phyloP scores from a whole-genome alignment of 2,113 vertebrate genomes.

The Prolemur simus region DNA sequence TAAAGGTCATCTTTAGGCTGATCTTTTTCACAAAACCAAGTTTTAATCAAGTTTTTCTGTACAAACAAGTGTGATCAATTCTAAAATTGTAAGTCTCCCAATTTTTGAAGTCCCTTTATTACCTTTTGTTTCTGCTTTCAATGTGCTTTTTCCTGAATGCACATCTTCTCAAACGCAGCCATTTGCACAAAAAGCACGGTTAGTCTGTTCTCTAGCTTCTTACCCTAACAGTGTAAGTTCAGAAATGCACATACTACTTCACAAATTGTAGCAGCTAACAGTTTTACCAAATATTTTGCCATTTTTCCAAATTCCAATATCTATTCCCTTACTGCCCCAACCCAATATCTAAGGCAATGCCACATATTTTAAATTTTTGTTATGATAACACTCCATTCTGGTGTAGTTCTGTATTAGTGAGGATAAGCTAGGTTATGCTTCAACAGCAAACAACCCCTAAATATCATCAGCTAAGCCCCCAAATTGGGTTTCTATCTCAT shows the following conservation, averaged over 20 bases:
- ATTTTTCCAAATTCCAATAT: not conserved
- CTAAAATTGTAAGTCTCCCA: not conserved
- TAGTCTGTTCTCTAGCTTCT: not conserved
- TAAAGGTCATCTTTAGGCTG: not conserved
- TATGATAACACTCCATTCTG: not conserved
- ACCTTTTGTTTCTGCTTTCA: not conserved
- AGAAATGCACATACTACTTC: not conserved
- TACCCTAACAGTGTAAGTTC: not conserved
- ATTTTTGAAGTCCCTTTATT: not conserved
- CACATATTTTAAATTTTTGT: not conserved
- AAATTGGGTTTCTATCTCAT: not conserved
- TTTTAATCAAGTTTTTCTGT: not conserved
- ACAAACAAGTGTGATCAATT: not conserved
- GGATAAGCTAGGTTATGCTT: not conserved
- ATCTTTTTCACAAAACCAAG: not conserved
- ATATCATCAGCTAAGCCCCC: not conserved
- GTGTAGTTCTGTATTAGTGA: not conserved
- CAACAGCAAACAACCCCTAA: not conserved
- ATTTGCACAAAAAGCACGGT: not conserved
- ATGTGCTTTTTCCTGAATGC: not conserved
- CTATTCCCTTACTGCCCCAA: not conserved
- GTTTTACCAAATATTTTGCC: not conserved
- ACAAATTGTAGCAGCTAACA: not conserved
- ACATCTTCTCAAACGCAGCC: not conserved
- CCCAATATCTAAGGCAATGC: not conserved